Percentiles rank a stretch among this genome's conserved stretches.
Conservation (phyloP, 64 coral and sea anemone species). For the Anthopleura sola region DNA sequence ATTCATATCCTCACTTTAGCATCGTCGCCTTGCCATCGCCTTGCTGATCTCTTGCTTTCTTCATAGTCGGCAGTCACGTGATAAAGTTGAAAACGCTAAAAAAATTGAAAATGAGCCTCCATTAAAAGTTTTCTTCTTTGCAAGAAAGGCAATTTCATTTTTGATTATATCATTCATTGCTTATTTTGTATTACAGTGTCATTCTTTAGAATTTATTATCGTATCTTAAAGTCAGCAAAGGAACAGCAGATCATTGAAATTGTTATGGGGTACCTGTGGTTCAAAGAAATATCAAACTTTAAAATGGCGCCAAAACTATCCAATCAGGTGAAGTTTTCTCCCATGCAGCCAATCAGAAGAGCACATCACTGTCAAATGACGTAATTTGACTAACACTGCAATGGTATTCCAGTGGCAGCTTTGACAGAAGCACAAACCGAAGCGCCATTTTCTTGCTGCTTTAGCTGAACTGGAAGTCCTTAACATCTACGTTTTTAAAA, state of each 20-base stretch:
- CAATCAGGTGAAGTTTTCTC: neutral
- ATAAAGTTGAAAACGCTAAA: too few relatives aligned
- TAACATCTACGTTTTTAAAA: neutral
- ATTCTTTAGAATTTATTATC: too few relatives aligned
- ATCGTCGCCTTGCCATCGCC: too few relatives aligned
- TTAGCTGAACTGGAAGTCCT: neutral
- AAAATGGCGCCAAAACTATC: neutral
- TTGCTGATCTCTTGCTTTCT: too few relatives aligned
- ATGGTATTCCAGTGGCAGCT: slow-evolving; percentile 8
- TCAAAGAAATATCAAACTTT: neutral
- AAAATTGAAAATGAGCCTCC: too few relatives aligned
- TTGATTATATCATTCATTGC: too few relatives aligned
- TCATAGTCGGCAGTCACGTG: too few relatives aligned
- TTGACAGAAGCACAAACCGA: neutral
- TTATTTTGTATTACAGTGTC: too few relatives aligned
- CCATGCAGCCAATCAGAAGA: neutral
- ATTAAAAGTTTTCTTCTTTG: too few relatives aligned
- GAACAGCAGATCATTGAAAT: neutral
- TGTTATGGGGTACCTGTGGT: neutral
- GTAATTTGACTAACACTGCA: neutral
- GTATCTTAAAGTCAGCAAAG: too few relatives aligned
- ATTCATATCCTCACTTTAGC: too few relatives aligned
- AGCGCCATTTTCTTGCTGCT: neutral
- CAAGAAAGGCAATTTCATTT: too few relatives aligned
- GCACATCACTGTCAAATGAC: slow-evolving; percentile 22